Evolutionary conservation across 37 sponge, comb jelly and placozoan genomes (phyloP).

Genomic region (Aphrocallistes beatrix): DNA sequence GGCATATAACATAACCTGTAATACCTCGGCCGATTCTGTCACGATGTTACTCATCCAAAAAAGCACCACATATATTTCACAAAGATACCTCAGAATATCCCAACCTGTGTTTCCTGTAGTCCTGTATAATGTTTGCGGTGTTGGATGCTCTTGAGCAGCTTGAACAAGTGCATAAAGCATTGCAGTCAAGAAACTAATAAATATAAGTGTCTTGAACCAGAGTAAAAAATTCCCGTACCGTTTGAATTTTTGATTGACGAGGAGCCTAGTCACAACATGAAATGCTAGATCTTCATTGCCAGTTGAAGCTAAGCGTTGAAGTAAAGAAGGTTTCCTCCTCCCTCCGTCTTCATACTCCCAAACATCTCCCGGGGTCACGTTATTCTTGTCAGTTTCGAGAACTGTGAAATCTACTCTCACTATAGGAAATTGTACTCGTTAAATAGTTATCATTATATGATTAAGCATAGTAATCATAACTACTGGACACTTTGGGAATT

Average conservation of each 20-base stretch:
- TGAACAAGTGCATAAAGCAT: background rate
- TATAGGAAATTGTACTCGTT: too few species aligned
- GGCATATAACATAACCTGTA: background rate
- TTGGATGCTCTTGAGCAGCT: background rate
- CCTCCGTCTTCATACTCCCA: background rate
- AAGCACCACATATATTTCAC: background rate
- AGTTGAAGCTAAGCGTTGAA: background rate
- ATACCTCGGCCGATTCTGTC: background rate
- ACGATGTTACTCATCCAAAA: conserved; percentile 14
- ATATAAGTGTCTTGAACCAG: conserved; percentile 6
- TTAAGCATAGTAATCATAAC: too few species aligned
- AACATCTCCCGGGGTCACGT: background rate
- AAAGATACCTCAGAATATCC: background rate
- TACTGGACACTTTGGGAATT: too few species aligned
- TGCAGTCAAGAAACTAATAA: background rate
- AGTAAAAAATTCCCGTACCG: background rate
- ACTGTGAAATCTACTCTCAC: background rate
- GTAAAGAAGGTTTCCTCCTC: background rate
- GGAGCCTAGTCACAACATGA: background rate
- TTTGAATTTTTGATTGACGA: background rate
- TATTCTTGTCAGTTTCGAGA: background rate
- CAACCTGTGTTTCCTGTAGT: background rate
- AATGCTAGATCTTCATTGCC: background rate
- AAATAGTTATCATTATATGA: too few species aligned
- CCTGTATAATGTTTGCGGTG: background rate